Evolutionary conservation across 2,113 vertebrate species (phyloP), one percentile per base, ranked within the genome.

Genomic region (Chloropsis cyanopogon): DNA sequence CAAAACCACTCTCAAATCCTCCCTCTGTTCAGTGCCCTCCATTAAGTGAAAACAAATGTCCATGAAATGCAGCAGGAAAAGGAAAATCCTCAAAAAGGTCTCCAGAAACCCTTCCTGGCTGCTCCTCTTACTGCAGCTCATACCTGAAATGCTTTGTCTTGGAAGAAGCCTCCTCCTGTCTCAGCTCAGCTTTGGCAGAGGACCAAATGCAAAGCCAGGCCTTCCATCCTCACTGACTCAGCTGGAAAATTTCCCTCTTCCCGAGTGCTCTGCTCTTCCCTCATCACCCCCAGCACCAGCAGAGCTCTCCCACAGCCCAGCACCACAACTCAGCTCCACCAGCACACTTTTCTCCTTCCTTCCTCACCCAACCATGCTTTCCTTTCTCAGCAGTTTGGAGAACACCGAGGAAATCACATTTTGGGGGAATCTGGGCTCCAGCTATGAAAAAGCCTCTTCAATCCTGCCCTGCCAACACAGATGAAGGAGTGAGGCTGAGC

Each of bases 361-460:
- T 28, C 69, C 56, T 25, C 28, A 1, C 41, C 14, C 44, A 37
- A 0, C 53, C 11, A 0, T 0, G 2, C 39, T 26, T 64, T 29
- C 15, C 24, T 82, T 17, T 33, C 18, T 2, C 42, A 37, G 7
- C n/a, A 50, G 21, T 9, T 41, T 8, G 26, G 60, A 39, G 78
- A 77, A 50, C 44, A 33, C 15, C 5, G 13, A 50, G 11, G 35
- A 33, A 72, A 44, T 0, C 2, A 31, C 2, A 42, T 57, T 29
- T 69, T 1, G 46, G 35, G 56, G 23, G 14, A 53, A 14, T n/a
- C 31, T 4, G 54, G 46, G 44, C 41, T 76, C 35, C 41, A 31
- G 9, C 9, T 2, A 5, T 0, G 4, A 33, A 31, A 23, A 7
- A 85, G 2, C 9, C n/a, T 4, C 69, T 7, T 28, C 0, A 0